Evolutionary conservation across 2,113 vertebrate genomes (phyloP).

Genomic region (Mastomys coucha): DNA sequence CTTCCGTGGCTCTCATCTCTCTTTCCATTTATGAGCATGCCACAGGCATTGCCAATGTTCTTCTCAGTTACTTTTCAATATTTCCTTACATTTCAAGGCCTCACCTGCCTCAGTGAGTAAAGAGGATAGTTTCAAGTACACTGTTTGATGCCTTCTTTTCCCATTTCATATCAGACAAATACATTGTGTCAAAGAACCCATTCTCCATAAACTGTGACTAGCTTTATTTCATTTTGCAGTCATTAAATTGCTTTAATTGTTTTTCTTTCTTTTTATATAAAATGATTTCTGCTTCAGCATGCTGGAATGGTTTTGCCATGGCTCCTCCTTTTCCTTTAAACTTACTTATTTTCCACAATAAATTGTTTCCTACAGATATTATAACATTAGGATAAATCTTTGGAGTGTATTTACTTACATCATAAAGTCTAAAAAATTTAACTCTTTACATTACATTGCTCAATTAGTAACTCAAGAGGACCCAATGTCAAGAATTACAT

Average conservation of each 20-base stretch:
- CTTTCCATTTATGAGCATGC: conserved; percentile 32
- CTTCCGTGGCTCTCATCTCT: conserved; percentile 42
- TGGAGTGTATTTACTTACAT: background rate
- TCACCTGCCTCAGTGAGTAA: background rate
- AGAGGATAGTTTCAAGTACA: conserved; percentile 20
- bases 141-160: background rate
- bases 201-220: background rate
- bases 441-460: background rate
- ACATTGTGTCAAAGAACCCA: background rate
- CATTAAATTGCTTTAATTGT: background rate
- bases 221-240: background rate
- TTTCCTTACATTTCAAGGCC: background rate
- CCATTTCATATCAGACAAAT: background rate
- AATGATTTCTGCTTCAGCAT: background rate
- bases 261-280: background rate
- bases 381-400: background rate
- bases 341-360: background rate
- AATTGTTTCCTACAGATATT: background rate
- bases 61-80: conserved; percentile 50
- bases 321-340: background rate
- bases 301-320: background rate
- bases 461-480: background rate
- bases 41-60: background rate
- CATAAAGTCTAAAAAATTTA: background rate
- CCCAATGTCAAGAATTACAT: background rate